phyloP scores from a whole-genome alignment of 37 sponge, comb jelly and placozoan species.

The Corticium candelabrum region DNA sequence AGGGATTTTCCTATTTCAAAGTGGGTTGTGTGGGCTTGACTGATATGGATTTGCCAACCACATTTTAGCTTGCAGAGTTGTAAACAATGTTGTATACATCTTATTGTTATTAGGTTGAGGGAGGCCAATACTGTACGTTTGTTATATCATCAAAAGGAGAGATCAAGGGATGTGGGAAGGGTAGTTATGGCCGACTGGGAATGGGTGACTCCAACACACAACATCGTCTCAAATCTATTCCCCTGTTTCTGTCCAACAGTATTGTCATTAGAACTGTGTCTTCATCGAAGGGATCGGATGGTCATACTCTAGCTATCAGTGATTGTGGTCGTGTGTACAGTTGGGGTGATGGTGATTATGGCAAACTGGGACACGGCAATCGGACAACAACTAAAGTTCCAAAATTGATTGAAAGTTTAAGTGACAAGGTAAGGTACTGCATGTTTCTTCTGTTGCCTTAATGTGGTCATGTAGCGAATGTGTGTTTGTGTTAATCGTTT shows the following conservation, averaged over 20 bases:
- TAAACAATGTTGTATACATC: too few species aligned
- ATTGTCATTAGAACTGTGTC: conserved; percentile 32
- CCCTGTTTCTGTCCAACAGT: conserved; percentile 23
- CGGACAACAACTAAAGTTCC: conserved; percentile 55
- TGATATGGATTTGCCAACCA: not conserved
- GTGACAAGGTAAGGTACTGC: conserved; percentile 32
- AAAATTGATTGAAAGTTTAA: conserved; percentile 41
- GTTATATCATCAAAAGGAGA: conserved; percentile 52
- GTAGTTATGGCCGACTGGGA: conserved; percentile 73
- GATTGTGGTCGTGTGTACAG: conserved; percentile 63
- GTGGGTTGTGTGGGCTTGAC: too few species aligned
- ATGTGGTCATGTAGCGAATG: too few species aligned
- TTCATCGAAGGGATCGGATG: conserved; percentile 67
- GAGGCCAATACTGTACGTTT: conserved; percentile 86
- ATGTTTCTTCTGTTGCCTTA: too few species aligned
- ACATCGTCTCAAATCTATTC: conserved; percentile 19
- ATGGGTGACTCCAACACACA: conserved; percentile 53
- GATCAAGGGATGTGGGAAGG: conserved; percentile 88
- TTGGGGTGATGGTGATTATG: conserved; percentile 92
- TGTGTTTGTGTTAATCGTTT: too few species aligned
- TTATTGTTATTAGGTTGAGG: conserved; percentile 49
- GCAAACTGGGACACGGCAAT: conserved; percentile 84
- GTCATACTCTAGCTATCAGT: conserved; percentile 70
- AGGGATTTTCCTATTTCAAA: too few species aligned
- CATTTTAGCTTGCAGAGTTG: conserved; percentile 6